Conservation (phyloP, 2,888 invertebrate species). For the Epicampocera succincta region DNA sequence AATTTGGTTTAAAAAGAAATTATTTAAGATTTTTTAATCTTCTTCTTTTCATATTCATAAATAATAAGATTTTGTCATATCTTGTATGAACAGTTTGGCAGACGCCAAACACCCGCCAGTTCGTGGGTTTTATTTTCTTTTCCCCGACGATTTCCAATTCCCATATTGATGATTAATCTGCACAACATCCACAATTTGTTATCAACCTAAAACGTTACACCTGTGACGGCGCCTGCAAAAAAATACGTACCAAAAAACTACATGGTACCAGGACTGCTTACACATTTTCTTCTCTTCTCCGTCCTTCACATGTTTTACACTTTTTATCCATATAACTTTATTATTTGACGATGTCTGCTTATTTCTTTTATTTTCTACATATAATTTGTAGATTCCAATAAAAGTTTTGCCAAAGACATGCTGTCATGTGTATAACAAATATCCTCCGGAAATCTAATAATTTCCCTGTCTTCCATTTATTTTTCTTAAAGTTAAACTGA, state of each 20-base stretch:
- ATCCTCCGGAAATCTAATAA: slow-evolving; percentile 68
- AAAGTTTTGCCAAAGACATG: slow-evolving; percentile 39
- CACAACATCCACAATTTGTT: no score
- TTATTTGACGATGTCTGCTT: slow-evolving; percentile 31
- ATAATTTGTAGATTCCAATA: slow-evolving; percentile 22
- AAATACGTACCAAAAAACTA: no score
- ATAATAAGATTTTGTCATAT: neutral
- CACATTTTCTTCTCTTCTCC: neutral
- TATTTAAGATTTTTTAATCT: neutral
- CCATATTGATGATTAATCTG: no score
- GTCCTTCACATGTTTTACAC: neutral
- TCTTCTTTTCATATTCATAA: neutral
- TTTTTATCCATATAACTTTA: neutral
- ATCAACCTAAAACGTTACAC: no score
- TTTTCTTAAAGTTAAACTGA: neutral
- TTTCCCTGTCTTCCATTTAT: slow-evolving; percentile 52
- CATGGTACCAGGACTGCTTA: no score
- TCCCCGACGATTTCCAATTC: no score
- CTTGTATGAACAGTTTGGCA: neutral
- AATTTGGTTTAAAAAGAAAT: neutral
- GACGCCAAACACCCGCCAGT: neutral
- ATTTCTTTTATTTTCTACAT: neutral
- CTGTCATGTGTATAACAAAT: slow-evolving; percentile 67
- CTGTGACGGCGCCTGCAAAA: no score
- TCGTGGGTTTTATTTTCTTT: neutral